Percentiles rank a stretch among this genome's conserved stretches.
Conservation (phyloP, 1,140 invertebrate species). For the Rhopalosiphum maidis region DNA sequence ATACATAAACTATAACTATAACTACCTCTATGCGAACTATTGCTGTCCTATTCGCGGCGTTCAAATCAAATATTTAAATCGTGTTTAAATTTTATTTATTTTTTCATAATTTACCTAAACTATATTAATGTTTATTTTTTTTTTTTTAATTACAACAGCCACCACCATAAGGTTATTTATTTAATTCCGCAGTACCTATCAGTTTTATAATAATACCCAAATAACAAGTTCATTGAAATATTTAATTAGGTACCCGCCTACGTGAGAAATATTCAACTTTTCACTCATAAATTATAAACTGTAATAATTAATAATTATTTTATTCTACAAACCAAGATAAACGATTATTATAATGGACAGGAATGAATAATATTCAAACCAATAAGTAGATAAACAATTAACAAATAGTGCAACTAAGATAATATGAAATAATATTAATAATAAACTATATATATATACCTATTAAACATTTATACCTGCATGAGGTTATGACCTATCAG, state of each 20-base stretch:
- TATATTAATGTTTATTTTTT: neutral
- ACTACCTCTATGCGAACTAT: too few species aligned
- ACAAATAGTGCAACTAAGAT: neutral
- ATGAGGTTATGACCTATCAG: neutral
- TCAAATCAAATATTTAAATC: neutral
- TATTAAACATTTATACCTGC: too few species aligned
- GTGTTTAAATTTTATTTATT: neutral
- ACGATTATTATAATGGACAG: neutral
- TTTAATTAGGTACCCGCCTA: neutral
- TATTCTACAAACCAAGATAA: neutral
- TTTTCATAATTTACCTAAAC: neutral
- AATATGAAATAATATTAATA: neutral
- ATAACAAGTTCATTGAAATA: neutral
- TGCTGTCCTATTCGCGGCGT: neutral
- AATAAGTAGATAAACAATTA: slow-evolving; percentile 2
- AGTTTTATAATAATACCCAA: neutral
- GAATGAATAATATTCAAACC: neutral
- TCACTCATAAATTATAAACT: slow-evolving; percentile 1
- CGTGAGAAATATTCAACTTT: neutral
- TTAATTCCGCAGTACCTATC: neutral
- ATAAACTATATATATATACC: neutral
- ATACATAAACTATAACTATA: too few species aligned
- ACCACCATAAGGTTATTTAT: neutral
- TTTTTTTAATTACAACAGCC: neutral
- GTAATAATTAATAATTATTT: neutral